Evolutionary conservation across 2,113 vertebrate species (phyloP).

Genomic region (Sebastes schlegelii): DNA sequence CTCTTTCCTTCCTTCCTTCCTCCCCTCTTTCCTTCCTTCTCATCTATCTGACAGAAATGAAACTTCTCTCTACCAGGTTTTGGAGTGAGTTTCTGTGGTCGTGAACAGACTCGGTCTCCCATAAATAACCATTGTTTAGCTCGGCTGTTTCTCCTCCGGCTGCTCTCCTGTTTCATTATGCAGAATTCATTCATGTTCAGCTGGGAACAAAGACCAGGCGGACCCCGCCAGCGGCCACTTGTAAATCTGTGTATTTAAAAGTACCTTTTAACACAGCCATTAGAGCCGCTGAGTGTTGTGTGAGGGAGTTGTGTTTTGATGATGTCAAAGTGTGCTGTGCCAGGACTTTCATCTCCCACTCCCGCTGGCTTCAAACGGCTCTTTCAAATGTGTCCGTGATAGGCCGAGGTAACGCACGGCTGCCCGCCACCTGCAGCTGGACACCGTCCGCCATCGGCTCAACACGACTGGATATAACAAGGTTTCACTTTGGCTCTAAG

Average conservation of each 20-base stretch:
- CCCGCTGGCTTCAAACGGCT: slow-evolving; percentile 74
- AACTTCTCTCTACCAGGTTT: background rate
- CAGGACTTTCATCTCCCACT: slow-evolving; percentile 77
- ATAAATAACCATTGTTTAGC: background rate
- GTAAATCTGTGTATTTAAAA: slow-evolving; percentile 64
- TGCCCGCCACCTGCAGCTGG: slow-evolving; percentile 12
- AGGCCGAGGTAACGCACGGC: slow-evolving; percentile 26
- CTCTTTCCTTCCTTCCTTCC: background rate
- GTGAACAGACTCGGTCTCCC: background rate
- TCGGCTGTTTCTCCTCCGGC: slow-evolving; percentile 18
- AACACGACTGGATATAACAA: background rate
- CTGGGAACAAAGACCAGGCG: slow-evolving; percentile 38
- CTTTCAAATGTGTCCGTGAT: slow-evolving; percentile 57
- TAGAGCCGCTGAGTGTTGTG: slow-evolving; percentile 55
- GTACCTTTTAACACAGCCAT: slow-evolving; percentile 68
- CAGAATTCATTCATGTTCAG: slow-evolving; percentile 55
- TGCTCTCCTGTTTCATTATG: slow-evolving; percentile 43
- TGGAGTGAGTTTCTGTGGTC: background rate
- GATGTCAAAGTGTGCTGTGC: slow-evolving; percentile 69
- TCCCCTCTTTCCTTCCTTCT: background rate
- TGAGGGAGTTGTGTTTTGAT: slow-evolving; percentile 67
- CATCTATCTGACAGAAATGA: background rate
- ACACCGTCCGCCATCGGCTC: background rate
- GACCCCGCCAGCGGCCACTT: slow-evolving; percentile 56
- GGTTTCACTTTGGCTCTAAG: background rate